These are phyloP conservation scores for Thereva nobilitata DNA, from an alignment of 2,888 invertebrate genomes.

Conservation along the genomic window DNA sequence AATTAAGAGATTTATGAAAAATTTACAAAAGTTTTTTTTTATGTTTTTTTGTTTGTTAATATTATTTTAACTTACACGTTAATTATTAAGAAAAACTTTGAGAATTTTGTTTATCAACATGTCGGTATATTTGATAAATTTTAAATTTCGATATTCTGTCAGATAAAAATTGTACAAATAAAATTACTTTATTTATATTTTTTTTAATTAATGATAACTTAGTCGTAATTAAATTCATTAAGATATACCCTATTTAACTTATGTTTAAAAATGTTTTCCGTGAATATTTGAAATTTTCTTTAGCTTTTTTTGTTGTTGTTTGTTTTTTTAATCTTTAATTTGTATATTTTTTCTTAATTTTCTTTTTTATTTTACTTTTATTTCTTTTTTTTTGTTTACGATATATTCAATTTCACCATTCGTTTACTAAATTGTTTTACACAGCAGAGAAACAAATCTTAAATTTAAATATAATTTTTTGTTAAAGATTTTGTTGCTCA, in stretches of 20 bases:
- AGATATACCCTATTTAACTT: conserved; percentile 35
- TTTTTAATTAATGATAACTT: conserved; percentile 32
- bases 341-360: background rate
- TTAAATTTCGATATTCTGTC: conserved; percentile 37
- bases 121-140: conserved; percentile 37
- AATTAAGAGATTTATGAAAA: no score
- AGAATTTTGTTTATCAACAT: conserved; percentile 34
- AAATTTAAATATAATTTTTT: background rate
- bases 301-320: conserved; percentile 17
- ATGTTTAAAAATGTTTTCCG: conserved; percentile 32
- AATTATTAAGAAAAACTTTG: conserved; percentile 5
- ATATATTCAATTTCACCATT: no score
- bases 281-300: conserved; percentile 32
- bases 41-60: background rate
- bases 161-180: conserved; percentile 36
- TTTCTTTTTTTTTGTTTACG: no score
- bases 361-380: background rate
- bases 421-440: background rate
- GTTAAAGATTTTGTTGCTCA: background rate
- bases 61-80: background rate
- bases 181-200: conserved; percentile 36
- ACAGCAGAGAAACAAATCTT: background rate
- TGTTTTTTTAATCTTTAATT: background rate
- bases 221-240: conserved; percentile 33
- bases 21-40: background rate